These are phyloP conservation scores for Vandiemenella viatica DNA, from an alignment of 2,888 invertebrate species.

Conservation along the genomic window DNA sequence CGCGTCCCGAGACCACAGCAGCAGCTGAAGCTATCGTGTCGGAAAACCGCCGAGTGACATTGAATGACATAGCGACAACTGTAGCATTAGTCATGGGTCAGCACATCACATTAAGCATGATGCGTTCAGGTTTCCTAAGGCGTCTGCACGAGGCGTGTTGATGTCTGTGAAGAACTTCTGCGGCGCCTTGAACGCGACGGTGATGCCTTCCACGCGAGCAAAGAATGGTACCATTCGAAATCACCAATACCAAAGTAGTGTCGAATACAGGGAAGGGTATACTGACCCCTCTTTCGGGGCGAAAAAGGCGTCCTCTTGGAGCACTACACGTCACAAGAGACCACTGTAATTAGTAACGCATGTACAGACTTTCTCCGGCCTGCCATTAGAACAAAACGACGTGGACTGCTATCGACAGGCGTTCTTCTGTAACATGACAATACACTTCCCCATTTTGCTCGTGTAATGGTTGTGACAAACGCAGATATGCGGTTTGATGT, in stretches of 20 bases:
- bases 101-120: background rate
- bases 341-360: background rate
- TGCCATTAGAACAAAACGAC: no score
- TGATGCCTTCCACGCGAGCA: background rate
- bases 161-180: no score
- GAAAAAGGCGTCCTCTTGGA: no score
- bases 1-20: no score
- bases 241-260: constrained; percentile 3
- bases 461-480: background rate
- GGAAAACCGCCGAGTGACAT: no score
- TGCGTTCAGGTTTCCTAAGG: background rate
- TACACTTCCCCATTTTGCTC: no score
- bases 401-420: no score
- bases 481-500: background rate
- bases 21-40: no score
- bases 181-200: no score
- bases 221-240: background rate
- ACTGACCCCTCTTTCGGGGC: no score
- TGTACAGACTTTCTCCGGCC: background rate
- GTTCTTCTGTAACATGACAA: no score
- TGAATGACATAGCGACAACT: no score
- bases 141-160: background rate
- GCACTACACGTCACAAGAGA: background rate
- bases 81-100: background rate
- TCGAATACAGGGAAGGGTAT: constrained; percentile 1